These are phyloP conservation scores for Puffinus mauretanicus DNA, from an alignment of 2,113 vertebrate genomes.

Conservation along the genomic window DNA sequence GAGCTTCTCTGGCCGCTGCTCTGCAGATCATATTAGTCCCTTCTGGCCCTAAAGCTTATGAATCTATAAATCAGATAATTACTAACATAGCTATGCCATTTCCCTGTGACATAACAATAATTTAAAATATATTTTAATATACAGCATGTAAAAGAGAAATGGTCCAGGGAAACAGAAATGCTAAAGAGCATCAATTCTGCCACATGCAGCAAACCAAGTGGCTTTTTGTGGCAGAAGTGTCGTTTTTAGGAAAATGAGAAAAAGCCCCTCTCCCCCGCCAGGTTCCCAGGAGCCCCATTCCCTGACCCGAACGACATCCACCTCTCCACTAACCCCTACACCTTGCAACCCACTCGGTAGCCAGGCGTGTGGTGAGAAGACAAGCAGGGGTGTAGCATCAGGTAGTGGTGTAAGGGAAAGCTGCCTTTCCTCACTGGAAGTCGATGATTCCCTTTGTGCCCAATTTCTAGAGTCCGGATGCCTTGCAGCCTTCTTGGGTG, in stretches of 20 bases:
- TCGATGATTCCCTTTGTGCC: background rate
- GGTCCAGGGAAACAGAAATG: background rate
- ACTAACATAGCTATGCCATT: slow-evolving; percentile 7
- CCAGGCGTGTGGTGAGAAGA: background rate
- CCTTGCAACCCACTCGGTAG: background rate
- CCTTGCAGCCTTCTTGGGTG: background rate
- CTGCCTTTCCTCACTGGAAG: background rate
- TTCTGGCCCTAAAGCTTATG: slow-evolving; percentile 14
- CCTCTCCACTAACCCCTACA: background rate
- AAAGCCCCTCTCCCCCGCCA: rapidly evolving
- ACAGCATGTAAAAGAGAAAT: background rate
- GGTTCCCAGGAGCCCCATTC: background rate
- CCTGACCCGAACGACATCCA: background rate
- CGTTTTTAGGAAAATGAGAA: background rate
- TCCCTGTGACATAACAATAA: background rate
- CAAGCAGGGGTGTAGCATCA: background rate
- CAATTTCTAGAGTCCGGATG: background rate
- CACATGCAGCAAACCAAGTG: background rate
- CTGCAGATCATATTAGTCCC: background rate
- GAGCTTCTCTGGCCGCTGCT: background rate
- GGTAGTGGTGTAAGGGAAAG: background rate
- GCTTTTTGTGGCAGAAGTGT: background rate
- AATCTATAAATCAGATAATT: slow-evolving; percentile 31
- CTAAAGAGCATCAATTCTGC: background rate
- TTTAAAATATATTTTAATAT: background rate